Percentiles rank a stretch among this genome's conserved stretches.
These are phyloP conservation scores for Halcyon senegalensis DNA, from an alignment of 2,113 vertebrate species.

Conservation along the genomic window DNA sequence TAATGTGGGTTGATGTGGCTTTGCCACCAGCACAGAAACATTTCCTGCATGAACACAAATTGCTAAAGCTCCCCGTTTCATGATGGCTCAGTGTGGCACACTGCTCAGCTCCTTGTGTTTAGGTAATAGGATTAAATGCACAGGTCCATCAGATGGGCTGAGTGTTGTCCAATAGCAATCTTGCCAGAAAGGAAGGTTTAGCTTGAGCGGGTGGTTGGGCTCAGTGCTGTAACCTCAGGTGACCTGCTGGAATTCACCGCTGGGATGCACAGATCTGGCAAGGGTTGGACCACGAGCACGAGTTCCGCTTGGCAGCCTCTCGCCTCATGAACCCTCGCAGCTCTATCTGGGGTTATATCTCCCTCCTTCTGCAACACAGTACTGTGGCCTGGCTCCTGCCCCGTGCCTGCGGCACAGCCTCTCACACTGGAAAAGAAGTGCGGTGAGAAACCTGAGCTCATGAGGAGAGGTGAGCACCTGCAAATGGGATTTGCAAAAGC, in stretches of 20 bases:
- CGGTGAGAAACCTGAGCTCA: not conserved
- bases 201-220: not conserved
- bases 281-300: accelerated
- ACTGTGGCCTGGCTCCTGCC: not conserved
- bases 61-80: not conserved
- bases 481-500: not conserved
- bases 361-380: not conserved
- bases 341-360: not conserved
- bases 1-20: slow-evolving; percentile 38
- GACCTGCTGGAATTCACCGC: not conserved
- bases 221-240: not conserved
- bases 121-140: slow-evolving; percentile 2
- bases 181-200: not conserved
- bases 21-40: slow-evolving; percentile 12
- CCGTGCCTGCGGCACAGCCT: not conserved
- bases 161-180: not conserved
- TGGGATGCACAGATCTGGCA: not conserved
- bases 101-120: not conserved
- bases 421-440: not conserved
- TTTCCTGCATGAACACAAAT: slow-evolving; percentile 19
- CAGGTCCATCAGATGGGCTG: not conserved
- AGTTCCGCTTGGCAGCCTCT: not conserved
- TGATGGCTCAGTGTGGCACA: not conserved
- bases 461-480: not conserved
- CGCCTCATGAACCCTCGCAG: not conserved